Evolutionary conservation across 2,797 vertebrate genomes (phyloP).

Genomic region (Tinamus major): DNA sequence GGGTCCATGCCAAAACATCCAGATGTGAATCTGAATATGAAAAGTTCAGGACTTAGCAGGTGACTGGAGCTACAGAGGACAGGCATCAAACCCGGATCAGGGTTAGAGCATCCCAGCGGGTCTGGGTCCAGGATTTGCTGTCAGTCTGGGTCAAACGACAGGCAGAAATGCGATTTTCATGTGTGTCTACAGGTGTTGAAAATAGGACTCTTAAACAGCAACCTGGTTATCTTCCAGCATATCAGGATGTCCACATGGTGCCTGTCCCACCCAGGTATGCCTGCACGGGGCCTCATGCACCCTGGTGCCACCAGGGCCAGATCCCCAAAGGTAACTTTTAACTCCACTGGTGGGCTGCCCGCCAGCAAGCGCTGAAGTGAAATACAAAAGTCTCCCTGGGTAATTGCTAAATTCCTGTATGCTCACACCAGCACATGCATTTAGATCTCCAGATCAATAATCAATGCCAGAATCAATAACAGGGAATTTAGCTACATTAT

Average conservation of each 20-base stretch:
- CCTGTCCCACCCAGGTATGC: background rate
- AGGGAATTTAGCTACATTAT: slow-evolving; percentile 75
- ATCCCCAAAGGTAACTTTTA: background rate
- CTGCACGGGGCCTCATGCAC: background rate
- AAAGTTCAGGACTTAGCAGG: slow-evolving; percentile 59
- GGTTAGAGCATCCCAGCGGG: background rate
- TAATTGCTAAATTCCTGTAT: background rate
- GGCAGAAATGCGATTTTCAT: background rate
- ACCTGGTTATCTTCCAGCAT: background rate
- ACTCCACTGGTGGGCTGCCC: background rate
- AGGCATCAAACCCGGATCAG: background rate
- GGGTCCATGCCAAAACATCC: slow-evolving; percentile 57
- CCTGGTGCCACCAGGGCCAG: background rate
- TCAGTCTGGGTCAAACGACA: background rate
- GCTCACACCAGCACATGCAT: slow-evolving; percentile 46
- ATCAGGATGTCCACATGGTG: background rate
- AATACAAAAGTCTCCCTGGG: background rate
- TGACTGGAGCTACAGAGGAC: background rate
- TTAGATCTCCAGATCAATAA: slow-evolving; percentile 74
- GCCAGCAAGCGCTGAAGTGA: background rate
- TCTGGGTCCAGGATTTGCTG: background rate
- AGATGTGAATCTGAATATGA: slow-evolving; percentile 69
- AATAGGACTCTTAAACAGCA: background rate
- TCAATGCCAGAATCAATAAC: slow-evolving; percentile 73
- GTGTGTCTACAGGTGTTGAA: background rate